Conservation (phyloP, 2,797 vertebrate genomes). For the Muscicapa comitata region DNA sequence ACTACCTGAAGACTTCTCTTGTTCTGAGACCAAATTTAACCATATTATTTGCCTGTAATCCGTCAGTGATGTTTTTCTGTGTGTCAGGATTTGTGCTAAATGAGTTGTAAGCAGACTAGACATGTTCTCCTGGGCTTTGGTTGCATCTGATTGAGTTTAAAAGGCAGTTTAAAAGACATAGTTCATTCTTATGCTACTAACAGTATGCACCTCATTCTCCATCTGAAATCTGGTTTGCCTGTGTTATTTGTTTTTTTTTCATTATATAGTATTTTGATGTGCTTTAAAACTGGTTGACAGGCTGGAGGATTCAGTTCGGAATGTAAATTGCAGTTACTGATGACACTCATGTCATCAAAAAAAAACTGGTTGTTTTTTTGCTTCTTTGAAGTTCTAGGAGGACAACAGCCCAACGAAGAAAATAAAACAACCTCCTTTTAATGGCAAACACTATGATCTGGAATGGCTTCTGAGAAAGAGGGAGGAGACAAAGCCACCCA, state of each 20-base stretch:
- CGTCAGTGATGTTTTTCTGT: background rate
- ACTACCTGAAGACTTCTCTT: background rate
- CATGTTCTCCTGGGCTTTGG: background rate
- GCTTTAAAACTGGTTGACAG: background rate
- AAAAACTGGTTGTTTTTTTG: background rate
- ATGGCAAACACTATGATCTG: background rate
- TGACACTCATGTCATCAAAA: accelerated
- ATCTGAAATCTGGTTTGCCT: background rate
- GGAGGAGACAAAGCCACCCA: background rate
- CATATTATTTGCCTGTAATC: background rate
- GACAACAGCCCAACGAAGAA: background rate
- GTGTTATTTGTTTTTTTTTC: accelerated
- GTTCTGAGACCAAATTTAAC: background rate
- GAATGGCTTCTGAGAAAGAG: background rate
- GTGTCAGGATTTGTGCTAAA: background rate
- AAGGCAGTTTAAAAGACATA: background rate
- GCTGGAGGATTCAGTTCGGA: background rate
- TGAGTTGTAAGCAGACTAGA: background rate
- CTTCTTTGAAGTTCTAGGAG: background rate
- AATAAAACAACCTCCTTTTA: background rate
- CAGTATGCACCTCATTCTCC: background rate
- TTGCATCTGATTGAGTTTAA: background rate
- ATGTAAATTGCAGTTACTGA: background rate
- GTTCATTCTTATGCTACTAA: background rate
- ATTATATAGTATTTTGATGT: background rate